Evolutionary conservation across 2,888 invertebrate genomes (phyloP).

Genomic region (Drosophila leonis): DNA sequence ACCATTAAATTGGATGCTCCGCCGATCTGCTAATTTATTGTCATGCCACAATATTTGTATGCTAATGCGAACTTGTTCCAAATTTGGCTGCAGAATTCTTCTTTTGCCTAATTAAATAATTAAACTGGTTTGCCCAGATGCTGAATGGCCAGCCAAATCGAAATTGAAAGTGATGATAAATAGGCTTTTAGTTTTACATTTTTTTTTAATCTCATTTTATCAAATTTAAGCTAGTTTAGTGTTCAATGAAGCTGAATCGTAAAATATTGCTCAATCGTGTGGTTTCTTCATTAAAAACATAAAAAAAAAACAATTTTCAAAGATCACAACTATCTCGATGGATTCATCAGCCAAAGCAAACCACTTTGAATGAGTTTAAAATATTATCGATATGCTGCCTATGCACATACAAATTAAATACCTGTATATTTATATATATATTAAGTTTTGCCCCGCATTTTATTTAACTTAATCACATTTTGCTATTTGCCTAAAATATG

Average conservation of each 20-base stretch:
- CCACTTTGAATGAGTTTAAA: conserved; percentile 68
- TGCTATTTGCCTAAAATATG: conserved; percentile 38
- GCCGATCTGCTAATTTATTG: conserved; percentile 55
- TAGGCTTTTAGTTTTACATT: conserved; percentile 38
- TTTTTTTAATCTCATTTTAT: conserved; percentile 4
- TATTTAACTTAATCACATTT: conserved; percentile 52
- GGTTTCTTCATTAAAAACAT: conserved; percentile 26
- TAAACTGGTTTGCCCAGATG: conserved; percentile 65
- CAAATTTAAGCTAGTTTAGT: conserved; percentile 6
- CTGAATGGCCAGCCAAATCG: conserved; percentile 52
- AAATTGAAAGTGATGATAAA: conserved; percentile 66
- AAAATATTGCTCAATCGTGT: conserved; percentile 22
- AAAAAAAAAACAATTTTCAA: neutral
- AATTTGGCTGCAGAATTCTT: conserved; percentile 59
- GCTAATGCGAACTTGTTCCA: conserved; percentile 58
- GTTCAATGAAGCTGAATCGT: conserved; percentile 23
- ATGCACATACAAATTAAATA: neutral
- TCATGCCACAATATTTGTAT: conserved; percentile 56
- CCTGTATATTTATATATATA: neutral
- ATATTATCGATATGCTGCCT: conserved; percentile 37
- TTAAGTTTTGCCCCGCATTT: conserved; percentile 48
- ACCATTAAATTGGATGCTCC: conserved; percentile 3
- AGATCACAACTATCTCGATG: conserved; percentile 11
- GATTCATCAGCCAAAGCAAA: conserved; percentile 39
- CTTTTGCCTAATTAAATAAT: conserved; percentile 59